Evolutionary conservation across 1,140 invertebrate genomes (phyloP).

Genomic region (Rhysida immarginata): DNA sequence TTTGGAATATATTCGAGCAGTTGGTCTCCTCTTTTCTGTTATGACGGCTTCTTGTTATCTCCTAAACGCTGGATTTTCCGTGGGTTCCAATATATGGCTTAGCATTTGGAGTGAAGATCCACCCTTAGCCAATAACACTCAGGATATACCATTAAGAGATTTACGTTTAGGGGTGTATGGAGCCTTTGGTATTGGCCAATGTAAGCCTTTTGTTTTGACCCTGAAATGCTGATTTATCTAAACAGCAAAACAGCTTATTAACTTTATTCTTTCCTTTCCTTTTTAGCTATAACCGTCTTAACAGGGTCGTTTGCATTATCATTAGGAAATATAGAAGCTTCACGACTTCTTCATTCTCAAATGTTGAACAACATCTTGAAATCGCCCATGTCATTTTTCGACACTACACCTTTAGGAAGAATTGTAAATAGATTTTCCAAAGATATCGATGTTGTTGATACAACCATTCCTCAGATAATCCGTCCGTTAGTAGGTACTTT

Average conservation of each 20-base stretch:
- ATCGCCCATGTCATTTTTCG: constrained; percentile 44
- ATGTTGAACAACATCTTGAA: constrained; percentile 59
- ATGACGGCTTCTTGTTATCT: no score
- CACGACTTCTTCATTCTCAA: constrained; percentile 51
- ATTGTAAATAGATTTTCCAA: constrained; percentile 35
- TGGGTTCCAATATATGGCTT: no score
- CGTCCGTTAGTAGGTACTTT: constrained; percentile 19
- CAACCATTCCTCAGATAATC: constrained; percentile 11
- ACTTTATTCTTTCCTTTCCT: background rate
- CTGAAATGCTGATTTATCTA: no score
- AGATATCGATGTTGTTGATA: constrained; percentile 36
- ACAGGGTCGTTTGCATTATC: constrained; percentile 49
- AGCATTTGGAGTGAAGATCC: no score
- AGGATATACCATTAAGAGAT: no score
- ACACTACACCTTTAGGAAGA: constrained; percentile 31
- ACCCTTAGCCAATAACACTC: no score
- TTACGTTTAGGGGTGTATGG: no score
- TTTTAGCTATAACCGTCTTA: background rate
- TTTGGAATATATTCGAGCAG: no score
- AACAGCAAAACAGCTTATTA: no score
- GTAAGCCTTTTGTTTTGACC: background rate
- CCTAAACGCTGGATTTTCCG: no score
- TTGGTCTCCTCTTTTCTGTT: no score
- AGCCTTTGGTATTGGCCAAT: background rate
- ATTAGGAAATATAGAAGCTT: no score